These are phyloP conservation scores for Ostrea denselamellosa DNA, from an alignment of 1,140 invertebrate genomes.

Conservation along the genomic window DNA sequence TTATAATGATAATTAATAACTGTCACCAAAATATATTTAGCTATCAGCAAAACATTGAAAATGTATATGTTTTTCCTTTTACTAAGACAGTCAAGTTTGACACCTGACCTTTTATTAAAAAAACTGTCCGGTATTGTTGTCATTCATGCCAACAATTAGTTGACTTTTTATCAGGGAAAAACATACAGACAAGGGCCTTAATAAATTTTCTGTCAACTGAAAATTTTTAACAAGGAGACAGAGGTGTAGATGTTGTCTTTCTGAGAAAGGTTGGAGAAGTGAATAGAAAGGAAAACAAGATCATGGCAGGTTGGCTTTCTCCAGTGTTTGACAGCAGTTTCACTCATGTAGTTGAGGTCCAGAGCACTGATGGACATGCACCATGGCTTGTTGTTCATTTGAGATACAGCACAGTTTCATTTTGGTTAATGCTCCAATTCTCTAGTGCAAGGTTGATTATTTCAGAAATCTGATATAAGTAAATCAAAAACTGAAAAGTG, in stretches of 20 bases:
- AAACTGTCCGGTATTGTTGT: not conserved
- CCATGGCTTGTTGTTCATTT: slow-evolving; percentile 1
- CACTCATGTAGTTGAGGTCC: not conserved
- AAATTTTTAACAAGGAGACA: slow-evolving; percentile 11
- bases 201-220: slow-evolving; percentile 9
- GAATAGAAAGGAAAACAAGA: not conserved
- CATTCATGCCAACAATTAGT: not conserved
- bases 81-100: slow-evolving; percentile 9
- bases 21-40: not conserved
- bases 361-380: slow-evolving; percentile 15
- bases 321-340: not conserved
- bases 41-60: slow-evolving; percentile 8
- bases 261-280: not conserved
- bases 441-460: not conserved
- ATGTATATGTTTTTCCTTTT: not conserved
- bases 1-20: not conserved
- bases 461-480: not conserved
- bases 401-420: slow-evolving; percentile 4
- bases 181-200: not conserved
- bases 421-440: not conserved
- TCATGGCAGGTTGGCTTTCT: not conserved
- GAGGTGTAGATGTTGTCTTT: slow-evolving; percentile 7
- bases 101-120: not conserved
- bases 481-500: too few species aligned
- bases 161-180: slow-evolving; percentile 11